Evolutionary conservation across 2,888 invertebrate genomes (phyloP), one percentile per base, ranked within the genome.

Genomic region (Stramonita haemastoma): DNA sequence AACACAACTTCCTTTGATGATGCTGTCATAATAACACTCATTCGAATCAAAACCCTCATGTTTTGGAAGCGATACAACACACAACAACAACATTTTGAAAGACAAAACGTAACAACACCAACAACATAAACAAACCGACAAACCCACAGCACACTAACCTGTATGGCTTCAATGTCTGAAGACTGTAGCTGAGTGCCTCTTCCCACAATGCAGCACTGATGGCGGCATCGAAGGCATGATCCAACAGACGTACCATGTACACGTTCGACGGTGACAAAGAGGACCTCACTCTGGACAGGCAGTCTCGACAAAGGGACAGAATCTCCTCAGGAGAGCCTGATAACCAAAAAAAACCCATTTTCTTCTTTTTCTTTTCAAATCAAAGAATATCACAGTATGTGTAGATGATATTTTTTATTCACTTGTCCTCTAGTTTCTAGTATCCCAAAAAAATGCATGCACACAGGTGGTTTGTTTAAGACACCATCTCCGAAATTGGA

Each of bases 161-260:
- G 96, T 98, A 98, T 91, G 98, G 97, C 26, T 97, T 97, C 87
- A 98, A 95, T 77, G 98, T 97, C 94, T 97, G 96, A 86, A 97
- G 96, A 0, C 98, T 98, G 95, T 97, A 98, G n/a, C 96, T 95
- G 92, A 97, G 96, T 0, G 98, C 98, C 90, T 97, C 97, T 46
- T 97, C 97, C 98, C 98, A 99, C 92, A 97, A 96, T 88, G 97
- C 97, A 85, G 98, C 96, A 93, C 97, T 97, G 90, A 98, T 97
- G 70, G 98, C 97, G 34, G 98, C 97, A 95, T 98, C 98, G 95
- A 98, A 98, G 0, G 98, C 98, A 87, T 97, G 96, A 96, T 98
- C 98, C 77, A 98, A 94, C 0, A 97, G 97, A 96, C 97, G 97
- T 0, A 98, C 97, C 93, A 97, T 97, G 96, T 97, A 97, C 90